These are phyloP conservation scores for Orchestia grillus DNA, from an alignment of 1,140 invertebrate genomes.

Conservation along the genomic window DNA sequence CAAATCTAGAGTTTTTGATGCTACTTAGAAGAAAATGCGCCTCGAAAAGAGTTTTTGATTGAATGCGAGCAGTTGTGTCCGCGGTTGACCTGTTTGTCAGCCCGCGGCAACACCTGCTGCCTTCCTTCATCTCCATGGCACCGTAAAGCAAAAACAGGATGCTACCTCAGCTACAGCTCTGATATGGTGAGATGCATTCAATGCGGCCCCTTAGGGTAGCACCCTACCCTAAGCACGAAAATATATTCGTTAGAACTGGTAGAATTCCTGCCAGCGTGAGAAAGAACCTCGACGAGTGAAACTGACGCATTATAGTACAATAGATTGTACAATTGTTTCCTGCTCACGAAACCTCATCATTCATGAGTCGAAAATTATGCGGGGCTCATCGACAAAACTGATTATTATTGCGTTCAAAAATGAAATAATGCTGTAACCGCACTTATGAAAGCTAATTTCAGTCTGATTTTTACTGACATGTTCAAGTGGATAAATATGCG, in stretches of 20 bases:
- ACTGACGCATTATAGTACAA: not conserved
- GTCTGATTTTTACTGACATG: not conserved
- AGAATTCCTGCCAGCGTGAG: slow-evolving; percentile 3
- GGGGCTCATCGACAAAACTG: not conserved
- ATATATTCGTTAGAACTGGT: slow-evolving; percentile 29
- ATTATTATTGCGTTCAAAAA: not conserved
- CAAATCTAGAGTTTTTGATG: not conserved
- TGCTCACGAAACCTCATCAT: not conserved
- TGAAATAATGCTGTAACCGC: not conserved
- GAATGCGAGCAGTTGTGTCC: slow-evolving; percentile 38
- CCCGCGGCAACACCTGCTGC: slow-evolving; percentile 50
- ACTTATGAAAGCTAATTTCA: not conserved
- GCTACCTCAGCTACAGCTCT: slow-evolving; percentile 32
- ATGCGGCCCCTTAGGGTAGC: not conserved
- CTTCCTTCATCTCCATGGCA: slow-evolving; percentile 41
- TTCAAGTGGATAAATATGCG: no score
- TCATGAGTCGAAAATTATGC: not conserved
- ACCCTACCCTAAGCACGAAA: not conserved
- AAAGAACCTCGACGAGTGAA: not conserved
- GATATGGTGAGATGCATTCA: slow-evolving; percentile 23
- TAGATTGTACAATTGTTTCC: not conserved
- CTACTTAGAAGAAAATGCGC: not conserved
- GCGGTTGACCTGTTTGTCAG: slow-evolving; percentile 44
- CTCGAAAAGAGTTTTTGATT: not conserved
- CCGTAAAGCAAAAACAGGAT: slow-evolving; percentile 50